Evolutionary conservation across 2,888 invertebrate genomes (phyloP).

Genomic region (Agrotis segetum): DNA sequence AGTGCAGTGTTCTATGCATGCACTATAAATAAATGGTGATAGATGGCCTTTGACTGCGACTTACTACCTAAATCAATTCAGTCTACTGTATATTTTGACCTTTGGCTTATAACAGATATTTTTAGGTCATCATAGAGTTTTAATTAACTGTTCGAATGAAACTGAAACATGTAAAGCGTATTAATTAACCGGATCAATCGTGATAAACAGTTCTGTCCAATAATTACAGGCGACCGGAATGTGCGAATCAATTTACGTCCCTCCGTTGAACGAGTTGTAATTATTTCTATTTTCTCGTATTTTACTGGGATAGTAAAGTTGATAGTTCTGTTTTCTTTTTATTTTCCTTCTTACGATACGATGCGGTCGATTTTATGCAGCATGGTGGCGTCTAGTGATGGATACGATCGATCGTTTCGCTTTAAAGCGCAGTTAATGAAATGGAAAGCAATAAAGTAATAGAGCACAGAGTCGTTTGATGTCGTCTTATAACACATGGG

Average conservation of each 20-base stretch:
- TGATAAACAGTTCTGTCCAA: slow-evolving; percentile 14
- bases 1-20: slow-evolving; percentile 13
- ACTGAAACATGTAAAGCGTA: neutral
- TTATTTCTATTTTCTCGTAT: slow-evolving; percentile 29
- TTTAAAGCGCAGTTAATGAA: slow-evolving; percentile 36
- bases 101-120: too few species aligned
- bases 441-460: slow-evolving; percentile 29
- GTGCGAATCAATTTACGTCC: slow-evolving; percentile 14
- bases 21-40: neutral
- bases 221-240: slow-evolving; percentile 21
- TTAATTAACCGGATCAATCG: neutral
- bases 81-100: too few species aligned
- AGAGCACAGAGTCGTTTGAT: slow-evolving; percentile 22
- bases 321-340: slow-evolving; percentile 23
- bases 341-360: slow-evolving; percentile 20
- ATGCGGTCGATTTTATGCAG: slow-evolving; percentile 27
- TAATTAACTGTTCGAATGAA: neutral
- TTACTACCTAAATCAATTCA: neutral
- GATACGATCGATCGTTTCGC: slow-evolving; percentile 25
- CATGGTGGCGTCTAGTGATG: slow-evolving; percentile 16
- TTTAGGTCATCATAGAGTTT: neutral
- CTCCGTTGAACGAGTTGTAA: slow-evolving; percentile 2
- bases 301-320: slow-evolving; percentile 36
- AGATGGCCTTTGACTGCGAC: neutral
- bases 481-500: neutral